Evolutionary conservation across 2,888 invertebrate species (phyloP).

Genomic region (Amblyteles armatorius): DNA sequence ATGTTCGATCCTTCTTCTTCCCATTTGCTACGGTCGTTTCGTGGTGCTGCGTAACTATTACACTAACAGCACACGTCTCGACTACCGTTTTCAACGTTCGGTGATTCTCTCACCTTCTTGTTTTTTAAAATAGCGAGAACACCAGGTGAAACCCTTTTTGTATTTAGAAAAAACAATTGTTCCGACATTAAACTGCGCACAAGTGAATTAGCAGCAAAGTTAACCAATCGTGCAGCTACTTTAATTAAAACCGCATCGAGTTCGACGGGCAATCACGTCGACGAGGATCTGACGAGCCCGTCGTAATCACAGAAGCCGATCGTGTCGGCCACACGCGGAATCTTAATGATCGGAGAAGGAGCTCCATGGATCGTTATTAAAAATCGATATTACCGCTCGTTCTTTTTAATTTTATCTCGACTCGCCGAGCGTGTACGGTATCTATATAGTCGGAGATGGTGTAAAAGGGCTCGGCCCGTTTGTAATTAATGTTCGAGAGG

Average conservation of each 20-base stretch:
- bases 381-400: conserved; percentile 71
- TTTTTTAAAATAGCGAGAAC: too few species aligned
- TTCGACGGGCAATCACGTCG: conserved; percentile 48
- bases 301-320: conserved; percentile 59
- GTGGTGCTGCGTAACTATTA: conserved; percentile 31
- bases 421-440: neutral
- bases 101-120: too few species aligned
- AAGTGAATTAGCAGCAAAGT: too few species aligned
- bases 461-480: conserved; percentile 52
- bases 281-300: conserved; percentile 36
- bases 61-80: conserved; percentile 17
- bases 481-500: conserved; percentile 77
- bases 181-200: too few species aligned
- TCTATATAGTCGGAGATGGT: conserved; percentile 33
- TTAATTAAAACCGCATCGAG: conserved; percentile 49
- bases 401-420: neutral
- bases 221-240: conserved; percentile 8
- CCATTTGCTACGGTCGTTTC: conserved; percentile 74
- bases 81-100: neutral
- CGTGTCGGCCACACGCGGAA: conserved; percentile 67
- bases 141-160: too few species aligned
- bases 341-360: conserved; percentile 75
- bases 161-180: too few species aligned
- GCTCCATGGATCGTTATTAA: conserved; percentile 74
- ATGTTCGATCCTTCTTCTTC: conserved; percentile 66